phyloP scores from a whole-genome alignment of 2,113 vertebrate genomes.

The human (Homo sapiens) region DNA sequence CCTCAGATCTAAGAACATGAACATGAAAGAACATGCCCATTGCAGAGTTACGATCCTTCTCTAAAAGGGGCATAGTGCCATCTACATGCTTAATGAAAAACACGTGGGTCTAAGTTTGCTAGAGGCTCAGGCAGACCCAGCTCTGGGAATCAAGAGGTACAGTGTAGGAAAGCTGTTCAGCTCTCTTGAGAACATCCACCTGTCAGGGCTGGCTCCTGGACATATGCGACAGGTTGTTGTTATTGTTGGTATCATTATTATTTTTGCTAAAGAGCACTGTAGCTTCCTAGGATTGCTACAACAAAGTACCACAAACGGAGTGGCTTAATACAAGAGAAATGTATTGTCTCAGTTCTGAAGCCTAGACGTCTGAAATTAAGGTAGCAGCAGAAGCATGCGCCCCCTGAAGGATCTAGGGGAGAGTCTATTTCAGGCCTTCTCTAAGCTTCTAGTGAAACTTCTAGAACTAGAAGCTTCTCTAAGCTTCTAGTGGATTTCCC shows the following conservation, averaged over 20 bases:
- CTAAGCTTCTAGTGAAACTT: neutral
- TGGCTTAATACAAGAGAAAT: neutral
- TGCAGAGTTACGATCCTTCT: neutral
- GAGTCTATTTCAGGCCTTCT: neutral
- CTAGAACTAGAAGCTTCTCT: too few relatives aligned
- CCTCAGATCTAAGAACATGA: neutral
- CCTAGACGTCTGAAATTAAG: neutral
- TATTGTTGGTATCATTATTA: neutral
- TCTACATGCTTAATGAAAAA: constrained; percentile 11
- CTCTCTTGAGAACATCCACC: neutral
- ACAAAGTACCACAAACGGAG: neutral
- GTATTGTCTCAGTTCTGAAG: neutral
- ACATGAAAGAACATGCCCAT: neutral
- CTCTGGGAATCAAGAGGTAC: neutral
- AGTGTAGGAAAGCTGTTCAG: neutral
- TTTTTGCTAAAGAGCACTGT: neutral
- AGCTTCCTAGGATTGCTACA: neutral
- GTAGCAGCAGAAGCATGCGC: neutral
- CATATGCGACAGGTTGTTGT: neutral
- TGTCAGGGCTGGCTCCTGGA: neutral
- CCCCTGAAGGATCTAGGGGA: neutral
- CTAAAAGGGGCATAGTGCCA: neutral
- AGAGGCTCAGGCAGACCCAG: neutral
- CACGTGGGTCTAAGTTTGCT: neutral
- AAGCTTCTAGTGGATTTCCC: neutral